Evolutionary conservation across 2,888 invertebrate species (phyloP), one percentile per base, ranked within the genome.

Genomic region (Tridacna gigas): DNA sequence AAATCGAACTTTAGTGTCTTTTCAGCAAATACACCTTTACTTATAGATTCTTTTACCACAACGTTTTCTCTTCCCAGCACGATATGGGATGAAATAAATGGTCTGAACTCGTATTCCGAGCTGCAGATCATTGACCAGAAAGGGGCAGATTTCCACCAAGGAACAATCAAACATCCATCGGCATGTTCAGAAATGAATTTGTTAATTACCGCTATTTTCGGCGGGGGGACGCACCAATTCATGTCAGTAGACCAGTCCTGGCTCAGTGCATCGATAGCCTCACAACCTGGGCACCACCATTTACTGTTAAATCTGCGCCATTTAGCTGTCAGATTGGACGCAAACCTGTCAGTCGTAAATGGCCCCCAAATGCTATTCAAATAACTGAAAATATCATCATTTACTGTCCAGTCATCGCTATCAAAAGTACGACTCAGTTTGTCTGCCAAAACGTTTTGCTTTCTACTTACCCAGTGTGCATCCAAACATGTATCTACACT

Each of bases 221-320:
- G 80, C 11, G 82, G 82, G 20, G 82, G 82, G 11, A 82, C 82
- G 20, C 73, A 26, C 82, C 82, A 77, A 66, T 69, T 74, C 7
- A 4, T 61, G 5, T 77, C 61, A 18, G 5, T 13, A 11, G n/a
- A 1, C 77, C 82, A 82, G 11, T n/a, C 15, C 7, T 61, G 25
- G 5, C 11, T 60, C 0, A 82, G 74, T 37, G 74, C 66, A 26
- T 82, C 47, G 18, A 77, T 60, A 11, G 56, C 67, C 26, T 65
- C 65, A 2, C 74, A 73, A 7, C 74, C 80, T 18, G 80, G 80
- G 45, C 11, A 22, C 80, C 80, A 75, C 37, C 61, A 80, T 20
- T 60, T 66, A 13, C 66, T 73, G 48, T 77, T 67, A 63, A 82
- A 82, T 22, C 25, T 74, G 25, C 0, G 12, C 26, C 77, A 82